Evolutionary conservation across 2,113 vertebrate species (phyloP), one percentile per base, ranked within the genome.

Genomic region (Saiga tatarica): DNA sequence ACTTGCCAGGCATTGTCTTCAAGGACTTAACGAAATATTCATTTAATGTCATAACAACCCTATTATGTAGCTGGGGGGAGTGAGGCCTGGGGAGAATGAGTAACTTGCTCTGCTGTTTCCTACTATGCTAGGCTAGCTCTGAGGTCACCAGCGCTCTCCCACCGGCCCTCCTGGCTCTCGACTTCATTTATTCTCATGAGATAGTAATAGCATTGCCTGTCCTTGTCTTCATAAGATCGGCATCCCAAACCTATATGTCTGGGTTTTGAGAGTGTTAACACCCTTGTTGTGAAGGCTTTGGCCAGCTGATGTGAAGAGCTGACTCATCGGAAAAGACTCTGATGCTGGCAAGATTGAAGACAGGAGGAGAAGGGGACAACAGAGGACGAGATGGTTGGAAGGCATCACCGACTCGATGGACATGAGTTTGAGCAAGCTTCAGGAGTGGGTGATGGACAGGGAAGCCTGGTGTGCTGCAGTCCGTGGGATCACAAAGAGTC

Each of bases 401-500:
- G 64, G n/a, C n/a, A 36, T 36, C 64, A 71, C n/a, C 2, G 1
- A 71, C n/a, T 71, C n/a, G 0, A 21, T 36, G 64, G 64, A 71
- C n/a, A 36, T 71, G 64, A 71, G n/a, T 71, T 6, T 71, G 64
- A 71, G 64, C 64, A 71, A 71, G 64, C n/a, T 71, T 11, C 64
- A 23, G 64, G n/a, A 36, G n/a, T 23, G 23, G n/a, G n/a, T 36
- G 64, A 71, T 71, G 19, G n/a, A 71, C 17, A 71, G n/a, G 64
- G n/a, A 71, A 23, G n/a, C 17, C 4, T 36, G 19, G n/a, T 36
- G n/a, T 36, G 17, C 64, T 71, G n/a, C 64, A 71, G n/a, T 23
- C 19, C 0, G 0, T 71, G n/a, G 17, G 64, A 19, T 1, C 64
- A 1, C 64, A 36, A 21, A 71, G 19, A 71, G 19, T 71, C 64